Evolutionary conservation across 2,888 invertebrate genomes (phyloP).

Genomic region (Coremacera marginata): DNA sequence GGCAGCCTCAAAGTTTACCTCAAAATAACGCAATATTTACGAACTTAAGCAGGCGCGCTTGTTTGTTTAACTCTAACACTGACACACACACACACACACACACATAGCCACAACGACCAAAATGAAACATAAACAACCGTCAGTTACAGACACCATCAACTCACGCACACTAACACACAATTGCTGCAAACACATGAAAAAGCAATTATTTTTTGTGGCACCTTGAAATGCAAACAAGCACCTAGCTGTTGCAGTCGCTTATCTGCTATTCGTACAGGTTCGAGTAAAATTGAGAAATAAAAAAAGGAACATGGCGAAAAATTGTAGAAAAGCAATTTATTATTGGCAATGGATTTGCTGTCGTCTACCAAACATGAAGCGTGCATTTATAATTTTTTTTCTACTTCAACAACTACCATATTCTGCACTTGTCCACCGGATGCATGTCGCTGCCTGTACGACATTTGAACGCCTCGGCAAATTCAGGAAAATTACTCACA

Average conservation of each 20-base stretch:
- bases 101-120: too few relatives aligned
- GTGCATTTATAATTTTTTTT: too few relatives aligned
- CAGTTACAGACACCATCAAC: neutral
- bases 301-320: neutral
- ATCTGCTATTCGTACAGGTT: neutral
- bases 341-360: neutral
- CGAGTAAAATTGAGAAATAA: neutral
- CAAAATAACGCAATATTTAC: too few relatives aligned
- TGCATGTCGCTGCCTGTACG: slow-evolving; percentile 55
- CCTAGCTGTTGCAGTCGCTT: neutral
- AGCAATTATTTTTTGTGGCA: neutral
- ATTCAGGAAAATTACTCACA: slow-evolving; percentile 60
- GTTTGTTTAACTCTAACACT: too few relatives aligned
- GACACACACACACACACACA: too few relatives aligned
- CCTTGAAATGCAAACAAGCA: neutral
- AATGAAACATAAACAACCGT: neutral
- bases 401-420: slow-evolving; percentile 55
- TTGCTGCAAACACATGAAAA: too few relatives aligned
- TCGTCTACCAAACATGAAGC: neutral
- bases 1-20: too few relatives aligned
- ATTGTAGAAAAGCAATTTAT: neutral
- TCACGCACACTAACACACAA: neutral
- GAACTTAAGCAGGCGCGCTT: too few relatives aligned
- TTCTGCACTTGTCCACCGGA: slow-evolving; percentile 60
- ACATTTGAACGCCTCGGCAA: slow-evolving; percentile 57